Percentiles rank a stretch among this genome's conserved stretches.
phyloP scores from a whole-genome alignment of 2,888 invertebrate genomes.

The Sarcophaga carnaria region DNA sequence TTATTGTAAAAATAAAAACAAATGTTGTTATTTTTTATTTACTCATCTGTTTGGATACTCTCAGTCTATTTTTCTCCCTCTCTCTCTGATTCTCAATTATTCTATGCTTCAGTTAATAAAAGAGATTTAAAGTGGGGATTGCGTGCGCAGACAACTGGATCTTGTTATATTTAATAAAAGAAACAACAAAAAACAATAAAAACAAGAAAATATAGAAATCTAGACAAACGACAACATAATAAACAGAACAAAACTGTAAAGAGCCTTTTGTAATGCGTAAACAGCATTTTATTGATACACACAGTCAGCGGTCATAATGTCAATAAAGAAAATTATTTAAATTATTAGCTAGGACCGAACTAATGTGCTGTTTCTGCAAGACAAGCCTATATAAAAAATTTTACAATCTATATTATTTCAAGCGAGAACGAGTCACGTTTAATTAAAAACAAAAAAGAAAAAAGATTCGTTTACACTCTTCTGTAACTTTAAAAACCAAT shows the following conservation, averaged over 20 bases:
- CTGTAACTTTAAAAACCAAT: no score
- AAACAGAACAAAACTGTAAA: slow-evolving; percentile 10
- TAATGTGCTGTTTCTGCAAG: not conserved
- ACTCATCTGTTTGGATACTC: not conserved
- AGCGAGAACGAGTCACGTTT: not conserved
- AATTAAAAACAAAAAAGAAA: not conserved
- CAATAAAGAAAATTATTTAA: no score
- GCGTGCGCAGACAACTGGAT: slow-evolving; percentile 28
- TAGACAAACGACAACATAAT: not conserved
- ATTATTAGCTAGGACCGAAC: no score
- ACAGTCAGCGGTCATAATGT: no score
- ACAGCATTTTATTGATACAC: not conserved
- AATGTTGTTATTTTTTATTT: slow-evolving; percentile 1
- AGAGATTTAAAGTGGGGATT: not conserved
- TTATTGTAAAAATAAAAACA: not conserved
- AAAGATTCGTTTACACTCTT: no score
- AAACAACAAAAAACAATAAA: not conserved
- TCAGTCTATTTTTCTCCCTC: not conserved
- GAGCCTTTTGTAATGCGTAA: not conserved
- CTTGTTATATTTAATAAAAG: slow-evolving; percentile 19
- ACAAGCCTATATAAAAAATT: not conserved
- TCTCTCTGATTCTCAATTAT: not conserved
- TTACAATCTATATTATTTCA: not conserved
- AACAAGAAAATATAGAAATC: not conserved
- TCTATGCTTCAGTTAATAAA: slow-evolving; percentile 30